These are phyloP conservation scores for Paralichthys olivaceus DNA, from an alignment of 2,113 vertebrate genomes.

Conservation along the genomic window DNA sequence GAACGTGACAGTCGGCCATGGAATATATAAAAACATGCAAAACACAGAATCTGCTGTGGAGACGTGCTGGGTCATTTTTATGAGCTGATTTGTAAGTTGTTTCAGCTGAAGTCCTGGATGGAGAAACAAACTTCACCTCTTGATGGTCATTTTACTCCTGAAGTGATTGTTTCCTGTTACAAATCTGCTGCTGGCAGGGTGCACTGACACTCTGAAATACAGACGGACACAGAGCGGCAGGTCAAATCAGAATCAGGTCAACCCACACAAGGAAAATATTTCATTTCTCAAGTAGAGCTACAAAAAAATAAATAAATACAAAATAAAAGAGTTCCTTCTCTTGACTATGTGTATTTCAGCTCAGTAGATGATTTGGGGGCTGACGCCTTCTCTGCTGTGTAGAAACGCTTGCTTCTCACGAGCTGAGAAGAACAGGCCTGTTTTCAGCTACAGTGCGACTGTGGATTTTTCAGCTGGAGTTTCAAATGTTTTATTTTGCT, in stretches of 20 bases:
- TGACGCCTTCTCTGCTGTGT: no score
- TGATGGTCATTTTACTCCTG: constrained; percentile 28
- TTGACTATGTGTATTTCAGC: no score
- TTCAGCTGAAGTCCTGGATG: background rate
- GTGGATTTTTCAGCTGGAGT: no score
- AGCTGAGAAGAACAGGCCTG: no score
- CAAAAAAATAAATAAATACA: no score
- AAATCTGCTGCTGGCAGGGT: constrained; percentile 27
- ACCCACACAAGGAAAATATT: no score
- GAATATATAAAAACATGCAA: background rate
- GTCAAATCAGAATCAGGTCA: background rate
- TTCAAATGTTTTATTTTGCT: no score
- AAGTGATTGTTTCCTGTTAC: constrained; percentile 65
- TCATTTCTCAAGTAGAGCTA: no score
- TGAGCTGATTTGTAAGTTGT: background rate
- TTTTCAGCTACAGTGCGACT: no score
- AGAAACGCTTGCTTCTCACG: no score
- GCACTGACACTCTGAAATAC: constrained; percentile 15
- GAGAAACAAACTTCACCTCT: constrained; percentile 19
- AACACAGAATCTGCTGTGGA: background rate
- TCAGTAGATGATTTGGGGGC: no score
- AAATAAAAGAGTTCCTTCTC: no score
- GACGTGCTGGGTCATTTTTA: background rate
- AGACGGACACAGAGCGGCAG: background rate
- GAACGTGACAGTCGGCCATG: background rate